phyloP scores from a whole-genome alignment of 2,113 vertebrate genomes.

The Epinephelus moara region DNA sequence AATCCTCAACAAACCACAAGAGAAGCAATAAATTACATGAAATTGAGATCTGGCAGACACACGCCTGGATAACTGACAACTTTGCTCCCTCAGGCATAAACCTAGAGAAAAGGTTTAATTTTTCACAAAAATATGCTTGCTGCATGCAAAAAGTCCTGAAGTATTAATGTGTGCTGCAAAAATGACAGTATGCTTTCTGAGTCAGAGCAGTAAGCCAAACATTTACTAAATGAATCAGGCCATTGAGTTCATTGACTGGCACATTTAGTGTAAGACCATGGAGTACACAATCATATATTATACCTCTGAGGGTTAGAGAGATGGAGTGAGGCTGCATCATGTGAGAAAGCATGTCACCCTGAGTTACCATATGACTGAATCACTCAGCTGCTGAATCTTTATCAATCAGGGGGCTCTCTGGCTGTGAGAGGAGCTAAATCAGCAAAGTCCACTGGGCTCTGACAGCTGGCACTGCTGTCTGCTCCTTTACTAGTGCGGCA shows the following conservation, averaged over 20 bases:
- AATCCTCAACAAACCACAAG: conserved; percentile 46
- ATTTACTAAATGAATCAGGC: conserved; percentile 11
- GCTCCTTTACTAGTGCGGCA: conserved; percentile 43
- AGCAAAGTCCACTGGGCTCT: conserved; percentile 52
- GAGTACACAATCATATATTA: not conserved
- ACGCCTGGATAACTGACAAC: conserved; percentile 45
- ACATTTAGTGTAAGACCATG: not conserved
- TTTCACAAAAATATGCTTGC: conserved; percentile 60
- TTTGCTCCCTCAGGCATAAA: conserved; percentile 31
- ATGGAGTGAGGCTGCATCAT: conserved; percentile 8
- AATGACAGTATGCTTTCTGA: conserved; percentile 29
- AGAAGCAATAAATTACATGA: conserved; percentile 57
- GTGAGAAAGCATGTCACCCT: conserved; percentile 42
- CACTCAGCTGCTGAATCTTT: conserved; percentile 44
- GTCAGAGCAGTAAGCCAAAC: conserved; percentile 35
- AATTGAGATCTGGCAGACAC: conserved; percentile 58
- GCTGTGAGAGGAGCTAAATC: conserved; percentile 43
- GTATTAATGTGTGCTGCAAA: conserved; percentile 50
- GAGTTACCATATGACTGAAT: conserved; percentile 57
- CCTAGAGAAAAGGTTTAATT: conserved; percentile 48
- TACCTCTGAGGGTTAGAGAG: not conserved
- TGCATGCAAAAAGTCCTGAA: conserved; percentile 53
- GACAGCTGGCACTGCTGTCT: conserved; percentile 7
- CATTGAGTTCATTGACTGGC: conserved; percentile 10
- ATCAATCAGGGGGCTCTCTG: conserved; percentile 43